phyloP scores from a whole-genome alignment of 2,113 vertebrate species.

The Amphiprion percula region DNA sequence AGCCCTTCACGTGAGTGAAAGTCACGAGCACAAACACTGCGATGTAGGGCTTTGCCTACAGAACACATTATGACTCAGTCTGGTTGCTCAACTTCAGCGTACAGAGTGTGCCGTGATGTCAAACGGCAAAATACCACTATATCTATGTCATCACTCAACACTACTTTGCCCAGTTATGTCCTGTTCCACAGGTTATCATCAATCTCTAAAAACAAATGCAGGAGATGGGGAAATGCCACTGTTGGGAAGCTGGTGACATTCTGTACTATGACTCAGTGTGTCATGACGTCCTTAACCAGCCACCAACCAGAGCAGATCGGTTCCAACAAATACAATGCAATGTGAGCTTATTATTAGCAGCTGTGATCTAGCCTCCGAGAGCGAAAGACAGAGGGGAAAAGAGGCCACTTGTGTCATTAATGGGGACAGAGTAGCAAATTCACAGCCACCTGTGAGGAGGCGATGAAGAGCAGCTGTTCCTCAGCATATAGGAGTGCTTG shows the following conservation, averaged over 20 bases:
- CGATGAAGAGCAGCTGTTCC: conserved; percentile 75
- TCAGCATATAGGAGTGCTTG: conserved; percentile 78
- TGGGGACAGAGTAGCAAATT: conserved; percentile 60
- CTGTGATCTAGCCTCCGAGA: conserved; percentile 41
- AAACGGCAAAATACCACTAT: conserved; percentile 19
- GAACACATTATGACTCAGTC: conserved; percentile 61
- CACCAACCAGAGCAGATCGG: background rate
- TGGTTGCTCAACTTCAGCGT: conserved; percentile 26
- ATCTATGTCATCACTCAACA: conserved; percentile 14
- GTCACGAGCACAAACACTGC: conserved; percentile 18
- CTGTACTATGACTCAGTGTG: conserved; percentile 67
- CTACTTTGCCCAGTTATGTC: conserved; percentile 15
- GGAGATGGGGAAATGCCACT: conserved; percentile 47
- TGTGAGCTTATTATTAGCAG: conserved; percentile 66
- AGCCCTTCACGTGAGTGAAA: conserved; percentile 24
- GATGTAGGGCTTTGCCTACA: conserved; percentile 20
- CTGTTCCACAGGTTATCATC: conserved; percentile 51
- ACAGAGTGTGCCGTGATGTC: conserved; percentile 22
- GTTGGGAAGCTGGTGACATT: conserved; percentile 44
- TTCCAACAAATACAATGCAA: conserved; percentile 46
- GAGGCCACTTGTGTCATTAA: conserved; percentile 68
- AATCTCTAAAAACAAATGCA: background rate
- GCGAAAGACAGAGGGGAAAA: background rate
- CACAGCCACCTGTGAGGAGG: conserved; percentile 74
- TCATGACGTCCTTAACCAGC: conserved; percentile 48